Evolutionary conservation across 2,797 vertebrate genomes (phyloP), one percentile per base, ranked within the genome.

Genomic region (Neopelma chrysocephalum): DNA sequence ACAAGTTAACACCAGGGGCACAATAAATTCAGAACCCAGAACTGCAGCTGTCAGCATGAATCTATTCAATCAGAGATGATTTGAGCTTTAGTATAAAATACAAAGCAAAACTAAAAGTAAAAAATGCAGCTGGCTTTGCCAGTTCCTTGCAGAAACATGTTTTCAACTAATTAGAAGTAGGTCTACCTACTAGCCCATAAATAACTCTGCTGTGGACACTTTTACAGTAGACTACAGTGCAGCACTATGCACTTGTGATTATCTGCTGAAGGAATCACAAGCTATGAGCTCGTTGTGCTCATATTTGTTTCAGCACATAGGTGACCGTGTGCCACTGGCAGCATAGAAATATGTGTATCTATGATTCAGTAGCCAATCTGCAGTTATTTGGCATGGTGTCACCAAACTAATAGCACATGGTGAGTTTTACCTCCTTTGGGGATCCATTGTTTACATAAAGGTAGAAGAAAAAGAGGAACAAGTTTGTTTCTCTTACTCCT

Each of bases 131-230:
- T 93, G 82, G 72, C n/a, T 89, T 91, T 89, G 82, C 62, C 82
- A 71, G 65, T 42, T 93, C 51, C 80, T 85, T 82, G 79, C 72
- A 85, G 93, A 91, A 92, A 93, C 4, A 25, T 42, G 58, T 91
- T 89, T 90, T 70, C 45, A 64, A 27, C 54, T 76, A 83, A 93
- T 50, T 89, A 60, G 70, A 94, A 72, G 60, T 18, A 87, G 43
- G 38, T 70, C 58, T 76, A 83, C 61, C 65, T 53, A 26, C 57
- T 60, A 83, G 77, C 32, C 43, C 71, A 75, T 71, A 92, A 95
- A 79, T 93, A 91, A 82, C 77, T 66, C 70, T 12, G 19, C n/a
- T 76, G 73, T 81, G 15, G 15, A 89, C 68, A 38, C 47, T 82
- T 96, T 66, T 31, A 66, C 65, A 86, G 18, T 38, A 68, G 32